Evolutionary conservation across 2,797 vertebrate genomes (phyloP).

Genomic region (Harpagifer antarcticus): DNA sequence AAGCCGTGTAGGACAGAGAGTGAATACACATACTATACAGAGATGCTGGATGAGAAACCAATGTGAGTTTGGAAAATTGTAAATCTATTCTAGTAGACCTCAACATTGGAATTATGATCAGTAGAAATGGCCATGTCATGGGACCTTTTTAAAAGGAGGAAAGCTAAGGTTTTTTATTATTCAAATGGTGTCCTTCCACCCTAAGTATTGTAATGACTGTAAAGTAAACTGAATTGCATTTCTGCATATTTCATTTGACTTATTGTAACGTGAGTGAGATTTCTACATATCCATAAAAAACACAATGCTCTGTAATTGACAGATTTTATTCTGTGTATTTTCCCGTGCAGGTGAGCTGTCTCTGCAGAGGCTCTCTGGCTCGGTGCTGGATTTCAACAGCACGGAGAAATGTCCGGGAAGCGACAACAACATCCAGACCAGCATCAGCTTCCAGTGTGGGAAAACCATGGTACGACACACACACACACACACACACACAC

Average conservation of each 20-base stretch:
- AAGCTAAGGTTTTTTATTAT: too few species aligned
- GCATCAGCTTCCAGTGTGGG: slow-evolving; percentile 94
- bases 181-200: too few species aligned
- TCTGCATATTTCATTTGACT: not conserved
- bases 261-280: not conserved
- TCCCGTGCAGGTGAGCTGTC: slow-evolving; percentile 83
- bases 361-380: slow-evolving; percentile 72
- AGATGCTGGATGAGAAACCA: too few species aligned
- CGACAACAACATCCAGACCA: slow-evolving; percentile 85
- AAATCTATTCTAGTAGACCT: too few species aligned
- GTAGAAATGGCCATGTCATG: too few species aligned
- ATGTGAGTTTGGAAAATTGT: too few species aligned
- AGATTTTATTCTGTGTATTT: slow-evolving; percentile 5
- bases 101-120: too few species aligned
- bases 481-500: too few species aligned
- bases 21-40: too few species aligned
- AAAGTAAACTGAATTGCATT: not conserved
- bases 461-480: slow-evolving; percentile 91
- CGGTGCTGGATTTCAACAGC: slow-evolving; percentile 88
- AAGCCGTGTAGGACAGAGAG: too few species aligned
- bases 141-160: too few species aligned
- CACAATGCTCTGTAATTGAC: not conserved
- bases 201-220: not conserved
- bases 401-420: slow-evolving; percentile 72
- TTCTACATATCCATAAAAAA: not conserved